Base-by-base conservation (phyloP, 2,113 vertebrate genomes). In the Columbina picui region DNA sequence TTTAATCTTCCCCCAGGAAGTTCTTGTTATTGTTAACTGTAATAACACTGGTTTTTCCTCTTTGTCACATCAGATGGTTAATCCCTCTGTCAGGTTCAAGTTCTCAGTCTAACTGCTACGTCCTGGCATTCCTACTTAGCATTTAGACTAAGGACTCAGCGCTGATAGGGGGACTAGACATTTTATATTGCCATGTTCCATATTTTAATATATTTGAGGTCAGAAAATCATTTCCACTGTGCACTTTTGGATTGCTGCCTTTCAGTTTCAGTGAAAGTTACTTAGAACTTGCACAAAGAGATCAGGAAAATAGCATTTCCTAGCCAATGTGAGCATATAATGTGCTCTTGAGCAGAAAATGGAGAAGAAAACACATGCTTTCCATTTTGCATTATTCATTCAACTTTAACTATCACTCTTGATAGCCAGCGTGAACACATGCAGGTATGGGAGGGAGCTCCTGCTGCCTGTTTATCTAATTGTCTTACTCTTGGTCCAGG, bases 311-410 rank as follows among this genome's bases (percentile, higher is more conserved):
- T 11, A 47, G 41, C 56, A 39, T 60, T 89, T 84, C 34, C 19
- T 7, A 30, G 47, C 11, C 0, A 0, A 32, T 0, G 0, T 11
- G 55, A 57, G 38, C 39, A 19, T 6, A 15, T 10, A 57, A 86
- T 6, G 13, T 10, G 11, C 30, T 20, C 39, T 32, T 17, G 16
- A 87, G 59, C 43, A 69, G 75, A 53, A 88, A 80, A 82, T 3
- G 29, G 49, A 55, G 71, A 67, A 71, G 60, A 61, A 75, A 73
- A 73, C 36, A 23, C 27, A 23, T 6, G 4, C 6, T 67, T 68
- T 50, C 45, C 39, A 20, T 15, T 57, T 29, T 67, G 12, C 19
- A 32, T 61, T 65, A 41, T 55, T 74, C 25, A 34, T 50, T 59
- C 55, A n/a, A 17, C 36, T 69, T 45, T 26, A 39, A 7, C 32